These are phyloP conservation scores for Cecropterus lyciades DNA, from an alignment of 1,140 invertebrate species.

Conservation along the genomic window DNA sequence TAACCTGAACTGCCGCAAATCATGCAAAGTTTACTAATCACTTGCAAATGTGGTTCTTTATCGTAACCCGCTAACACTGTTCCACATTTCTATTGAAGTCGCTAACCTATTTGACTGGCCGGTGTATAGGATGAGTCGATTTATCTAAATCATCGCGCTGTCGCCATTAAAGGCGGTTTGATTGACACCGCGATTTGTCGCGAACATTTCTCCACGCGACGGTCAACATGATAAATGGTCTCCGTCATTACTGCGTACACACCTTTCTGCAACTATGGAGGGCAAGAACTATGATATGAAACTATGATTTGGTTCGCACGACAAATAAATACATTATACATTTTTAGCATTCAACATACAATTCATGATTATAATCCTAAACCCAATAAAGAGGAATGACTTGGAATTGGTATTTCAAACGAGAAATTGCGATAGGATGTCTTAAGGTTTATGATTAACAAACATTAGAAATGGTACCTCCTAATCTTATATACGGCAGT, in stretches of 20 bases:
- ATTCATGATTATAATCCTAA: neutral
- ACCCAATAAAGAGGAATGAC: neutral
- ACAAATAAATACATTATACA: too few relatives aligned
- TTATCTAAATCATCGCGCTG: constrained; percentile 28
- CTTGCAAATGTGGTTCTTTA: neutral
- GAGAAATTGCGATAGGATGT: neutral
- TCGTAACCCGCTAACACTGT: neutral
- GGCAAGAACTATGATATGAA: neutral
- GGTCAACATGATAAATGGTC: constrained; percentile 27
- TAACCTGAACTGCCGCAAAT: neutral
- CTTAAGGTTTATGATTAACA: too few relatives aligned
- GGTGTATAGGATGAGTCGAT: constrained; percentile 21
- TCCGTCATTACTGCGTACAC: constrained; percentile 25
- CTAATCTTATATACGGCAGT: neutral
- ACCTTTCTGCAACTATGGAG: neutral
- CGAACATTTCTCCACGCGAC: constrained; percentile 35
- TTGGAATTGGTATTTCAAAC: neutral
- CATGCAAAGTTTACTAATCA: neutral
- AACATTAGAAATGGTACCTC: neutral
- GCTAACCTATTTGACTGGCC: constrained; percentile 5
- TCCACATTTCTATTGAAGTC: constrained; percentile 1
- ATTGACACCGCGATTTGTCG: constrained; percentile 48
- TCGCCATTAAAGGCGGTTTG: constrained; percentile 38
- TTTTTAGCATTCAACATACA: too few relatives aligned
- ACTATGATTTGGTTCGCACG: too few relatives aligned